Percentiles rank a stretch among this genome's conserved stretches.
phyloP scores from a whole-genome alignment of 2,888 invertebrate species.

The Sesia bembeciformis region DNA sequence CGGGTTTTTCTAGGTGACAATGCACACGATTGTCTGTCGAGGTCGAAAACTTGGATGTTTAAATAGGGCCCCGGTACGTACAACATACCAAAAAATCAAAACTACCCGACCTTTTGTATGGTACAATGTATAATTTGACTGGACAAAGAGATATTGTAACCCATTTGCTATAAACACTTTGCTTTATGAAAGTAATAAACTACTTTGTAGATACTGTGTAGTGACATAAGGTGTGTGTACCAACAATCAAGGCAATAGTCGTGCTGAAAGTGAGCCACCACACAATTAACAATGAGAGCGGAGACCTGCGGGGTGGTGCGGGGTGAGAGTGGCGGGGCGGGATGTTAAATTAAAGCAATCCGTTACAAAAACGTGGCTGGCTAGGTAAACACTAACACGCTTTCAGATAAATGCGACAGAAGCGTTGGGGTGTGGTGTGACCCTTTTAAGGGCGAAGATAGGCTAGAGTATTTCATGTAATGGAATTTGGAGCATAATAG shows the following conservation, averaged over 20 bases:
- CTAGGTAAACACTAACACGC: constrained; percentile 20
- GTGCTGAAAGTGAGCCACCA: constrained; percentile 25
- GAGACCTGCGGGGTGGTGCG: constrained; percentile 7
- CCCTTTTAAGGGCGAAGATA: neutral
- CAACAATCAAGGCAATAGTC: constrained; percentile 28
- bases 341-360: constrained; percentile 34
- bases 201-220: neutral
- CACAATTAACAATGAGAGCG: constrained; percentile 23
- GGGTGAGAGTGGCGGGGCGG: constrained; percentile 10
- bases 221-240: neutral
- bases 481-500: too few species aligned
- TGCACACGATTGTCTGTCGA: too few species aligned
- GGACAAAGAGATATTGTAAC: too few species aligned
- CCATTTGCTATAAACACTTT: too few species aligned
- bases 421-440: neutral
- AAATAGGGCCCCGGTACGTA: too few species aligned
- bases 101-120: too few species aligned
- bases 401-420: constrained; percentile 16
- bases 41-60: too few species aligned
- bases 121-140: too few species aligned
- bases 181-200: neutral
- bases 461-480: too few species aligned
- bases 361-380: constrained; percentile 31
- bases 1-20: too few species aligned
- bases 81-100: too few species aligned